Percentiles rank a stretch among this genome's conserved stretches.
Conservation (phyloP, 30 jellyfish, hydroid and myxozoan species). For the Aurelia aurita complex sp. Pacific region DNA sequence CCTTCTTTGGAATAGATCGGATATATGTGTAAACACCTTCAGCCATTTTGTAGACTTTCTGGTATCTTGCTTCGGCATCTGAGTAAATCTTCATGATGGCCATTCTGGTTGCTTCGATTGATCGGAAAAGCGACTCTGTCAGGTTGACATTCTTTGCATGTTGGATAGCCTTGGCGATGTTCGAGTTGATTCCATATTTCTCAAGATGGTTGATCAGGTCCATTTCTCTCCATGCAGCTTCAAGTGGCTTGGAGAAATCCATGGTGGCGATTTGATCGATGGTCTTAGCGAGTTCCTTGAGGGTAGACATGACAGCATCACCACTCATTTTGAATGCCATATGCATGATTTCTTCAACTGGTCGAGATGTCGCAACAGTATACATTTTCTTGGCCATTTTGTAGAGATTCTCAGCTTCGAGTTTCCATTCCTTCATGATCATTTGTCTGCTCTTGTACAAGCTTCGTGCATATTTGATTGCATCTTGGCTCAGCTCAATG, state of each 20-base stretch:
- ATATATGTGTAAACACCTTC: constrained; percentile 69
- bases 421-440: constrained; percentile 38
- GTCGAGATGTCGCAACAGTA: constrained; percentile 57
- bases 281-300: constrained; percentile 60
- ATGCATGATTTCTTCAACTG: constrained; percentile 72
- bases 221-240: constrained; percentile 83
- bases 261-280: constrained; percentile 74
- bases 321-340: constrained; percentile 66
- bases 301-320: constrained; percentile 51
- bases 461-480: constrained; percentile 8
- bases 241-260: constrained; percentile 78
- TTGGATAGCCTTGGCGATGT: constrained; percentile 46
- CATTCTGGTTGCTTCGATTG: constrained; percentile 41
- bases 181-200: constrained; percentile 75
- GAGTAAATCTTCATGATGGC: constrained; percentile 51
- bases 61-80: constrained; percentile 29
- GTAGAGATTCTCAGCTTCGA: constrained; percentile 9
- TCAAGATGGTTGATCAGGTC: constrained; percentile 76
- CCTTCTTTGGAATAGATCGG: constrained; percentile 81
- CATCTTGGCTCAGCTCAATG: constrained; percentile 62
- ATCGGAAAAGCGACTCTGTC: constrained; percentile 51
- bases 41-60: constrained; percentile 25
- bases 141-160: constrained; percentile 74
- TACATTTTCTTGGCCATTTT: constrained; percentile 29
- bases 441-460: constrained; percentile 51